phyloP scores from a whole-genome alignment of 1,140 invertebrate species.

The Pogonomyrmex californicus region DNA sequence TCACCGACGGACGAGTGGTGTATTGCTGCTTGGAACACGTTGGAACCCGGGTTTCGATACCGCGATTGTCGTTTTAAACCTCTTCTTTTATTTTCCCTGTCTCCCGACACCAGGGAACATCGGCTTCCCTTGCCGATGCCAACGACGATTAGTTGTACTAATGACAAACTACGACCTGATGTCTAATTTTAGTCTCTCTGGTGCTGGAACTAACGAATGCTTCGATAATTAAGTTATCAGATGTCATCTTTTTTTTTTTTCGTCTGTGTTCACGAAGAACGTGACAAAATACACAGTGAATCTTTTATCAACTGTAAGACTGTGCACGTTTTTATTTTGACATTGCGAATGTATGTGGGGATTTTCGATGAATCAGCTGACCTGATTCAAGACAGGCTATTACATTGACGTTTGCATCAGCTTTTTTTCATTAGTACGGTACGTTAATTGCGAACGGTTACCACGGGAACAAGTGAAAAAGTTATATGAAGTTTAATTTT shows the following conservation, averaged over 20 bases:
- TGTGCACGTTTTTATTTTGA: constrained; percentile 34
- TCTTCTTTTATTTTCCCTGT: not conserved
- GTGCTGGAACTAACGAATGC: not conserved
- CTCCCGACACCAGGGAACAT: not conserved
- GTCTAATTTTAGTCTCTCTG: too few species aligned
- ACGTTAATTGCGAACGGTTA: not conserved
- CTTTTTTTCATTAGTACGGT: not conserved
- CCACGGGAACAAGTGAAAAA: not conserved
- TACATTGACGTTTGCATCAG: constrained; percentile 31
- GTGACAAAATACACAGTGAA: not conserved
- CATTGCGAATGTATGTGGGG: not conserved
- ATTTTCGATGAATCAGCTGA: constrained; percentile 16
- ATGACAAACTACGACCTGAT: not conserved
- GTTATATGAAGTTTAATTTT: not conserved
- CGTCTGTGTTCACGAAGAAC: not conserved
- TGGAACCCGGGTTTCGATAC: constrained; percentile 27
- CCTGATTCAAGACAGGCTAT: not conserved
- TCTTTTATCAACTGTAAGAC: constrained; percentile 21
- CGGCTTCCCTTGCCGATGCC: not conserved
- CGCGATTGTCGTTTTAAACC: not conserved
- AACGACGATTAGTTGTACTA: not conserved
- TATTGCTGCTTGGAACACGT: constrained; percentile 6
- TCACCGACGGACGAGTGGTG: not conserved
- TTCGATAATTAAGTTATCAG: not conserved
- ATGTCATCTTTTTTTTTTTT: not conserved